phyloP scores from a whole-genome alignment of 2,888 invertebrate species.

The Conops quadrifasciatus region DNA sequence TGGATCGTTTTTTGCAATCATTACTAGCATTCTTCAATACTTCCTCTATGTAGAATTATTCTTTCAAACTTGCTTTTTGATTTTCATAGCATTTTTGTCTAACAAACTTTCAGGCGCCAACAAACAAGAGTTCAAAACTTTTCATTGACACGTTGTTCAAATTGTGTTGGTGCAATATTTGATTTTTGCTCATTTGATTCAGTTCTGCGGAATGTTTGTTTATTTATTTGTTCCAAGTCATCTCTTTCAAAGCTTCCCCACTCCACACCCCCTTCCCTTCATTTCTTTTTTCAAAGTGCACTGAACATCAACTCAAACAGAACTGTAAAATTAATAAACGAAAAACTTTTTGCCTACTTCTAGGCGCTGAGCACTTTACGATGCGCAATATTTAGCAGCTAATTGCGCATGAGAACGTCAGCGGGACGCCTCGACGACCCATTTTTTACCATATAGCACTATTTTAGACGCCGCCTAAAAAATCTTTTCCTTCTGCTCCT shows the following conservation, averaged over 20 bases:
- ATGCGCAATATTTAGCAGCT: conserved; percentile 25
- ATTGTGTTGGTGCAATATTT: not conserved
- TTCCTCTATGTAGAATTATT: too few relatives aligned
- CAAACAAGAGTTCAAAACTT: conserved; percentile 3
- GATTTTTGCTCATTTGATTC: conserved; percentile 13
- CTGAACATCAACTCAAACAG: conserved; percentile 24
- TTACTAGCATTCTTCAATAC: too few relatives aligned
- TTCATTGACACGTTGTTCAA: conserved; percentile 27
- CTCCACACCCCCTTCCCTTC: not conserved
- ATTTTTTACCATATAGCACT: conserved; percentile 18
- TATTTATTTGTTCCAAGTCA: not conserved
- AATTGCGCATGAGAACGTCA: conserved; percentile 22
- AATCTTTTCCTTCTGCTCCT: not conserved
- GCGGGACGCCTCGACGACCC: conserved; percentile 16
- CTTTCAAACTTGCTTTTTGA: too few relatives aligned
- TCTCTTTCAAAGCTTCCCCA: not conserved
- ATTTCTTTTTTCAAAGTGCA: not conserved
- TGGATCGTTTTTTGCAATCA: too few relatives aligned
- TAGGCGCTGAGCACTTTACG: conserved; percentile 9
- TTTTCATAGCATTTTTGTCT: not conserved
- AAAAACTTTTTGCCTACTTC: conserved; percentile 31
- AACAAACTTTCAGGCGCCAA: conserved; percentile 10
- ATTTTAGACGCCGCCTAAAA: not conserved
- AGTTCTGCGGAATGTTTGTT: not conserved
- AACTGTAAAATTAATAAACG: conserved; percentile 30